Percentiles rank a stretch among this genome's conserved stretches.
phyloP scores from a whole-genome alignment of 2,797 vertebrate species.

The Rhinogobio ventralis region DNA sequence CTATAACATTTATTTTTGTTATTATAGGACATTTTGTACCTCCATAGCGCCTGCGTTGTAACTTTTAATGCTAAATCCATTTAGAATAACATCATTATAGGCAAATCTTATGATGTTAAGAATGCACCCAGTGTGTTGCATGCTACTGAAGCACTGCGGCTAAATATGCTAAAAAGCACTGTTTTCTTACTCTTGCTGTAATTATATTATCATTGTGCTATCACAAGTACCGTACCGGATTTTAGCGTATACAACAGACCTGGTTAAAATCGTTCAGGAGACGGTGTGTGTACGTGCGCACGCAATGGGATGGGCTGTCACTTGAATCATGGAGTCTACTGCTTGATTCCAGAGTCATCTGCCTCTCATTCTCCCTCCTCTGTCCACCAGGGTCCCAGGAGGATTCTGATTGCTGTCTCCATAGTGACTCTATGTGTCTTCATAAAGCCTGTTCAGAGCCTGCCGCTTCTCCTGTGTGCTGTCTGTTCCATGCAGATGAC shows the following conservation, averaged over 20 bases:
- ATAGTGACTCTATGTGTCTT: constrained; percentile 83
- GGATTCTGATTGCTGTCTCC: constrained; percentile 83
- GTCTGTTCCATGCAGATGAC: constrained; percentile 74
- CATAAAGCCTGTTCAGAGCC: constrained; percentile 63
- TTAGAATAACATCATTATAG: constrained; percentile 32
- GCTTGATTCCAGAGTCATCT: constrained; percentile 82
- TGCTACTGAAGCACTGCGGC: constrained; percentile 14
- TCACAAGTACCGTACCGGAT: neutral
- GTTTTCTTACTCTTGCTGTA: constrained; percentile 20
- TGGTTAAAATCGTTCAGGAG: constrained; percentile 2
- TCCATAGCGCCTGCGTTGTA: neutral
- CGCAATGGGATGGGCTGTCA: constrained; percentile 76
- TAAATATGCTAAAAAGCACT: neutral
- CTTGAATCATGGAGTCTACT: constrained; percentile 78
- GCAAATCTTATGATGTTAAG: constrained; percentile 21
- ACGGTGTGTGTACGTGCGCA: constrained; percentile 43
- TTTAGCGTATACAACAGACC: constrained; percentile 10
- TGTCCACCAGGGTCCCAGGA: constrained; percentile 72
- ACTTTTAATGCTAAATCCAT: constrained; percentile 33
- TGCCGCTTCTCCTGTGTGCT: constrained; percentile 65
- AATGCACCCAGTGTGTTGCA: constrained; percentile 18
- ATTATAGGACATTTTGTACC: constrained; percentile 4
- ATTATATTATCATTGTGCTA: constrained; percentile 15
- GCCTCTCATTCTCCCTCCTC: constrained; percentile 78
- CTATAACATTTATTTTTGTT: constrained; percentile 15